Conservation (phyloP, 2,113 vertebrate genomes). For the Illadopsis cleaveri region DNA sequence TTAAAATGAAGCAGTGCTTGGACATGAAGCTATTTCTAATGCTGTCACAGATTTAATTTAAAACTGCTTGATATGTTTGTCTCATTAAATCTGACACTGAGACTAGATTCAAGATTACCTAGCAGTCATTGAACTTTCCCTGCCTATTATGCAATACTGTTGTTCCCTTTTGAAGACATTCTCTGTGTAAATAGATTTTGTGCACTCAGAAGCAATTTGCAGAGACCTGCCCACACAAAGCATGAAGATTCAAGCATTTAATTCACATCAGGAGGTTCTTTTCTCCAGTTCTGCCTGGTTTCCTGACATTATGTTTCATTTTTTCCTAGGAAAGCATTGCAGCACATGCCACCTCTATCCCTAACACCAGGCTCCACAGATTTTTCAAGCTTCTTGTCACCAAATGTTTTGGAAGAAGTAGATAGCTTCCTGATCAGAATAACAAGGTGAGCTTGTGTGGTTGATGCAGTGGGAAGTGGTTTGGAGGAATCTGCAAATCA, state of each 20-base stretch:
- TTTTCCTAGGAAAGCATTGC: constrained; percentile 87
- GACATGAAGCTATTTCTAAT: neutral
- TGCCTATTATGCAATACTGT: neutral
- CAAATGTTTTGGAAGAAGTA: constrained; percentile 94
- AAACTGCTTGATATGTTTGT: neutral
- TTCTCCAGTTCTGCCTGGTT: neutral
- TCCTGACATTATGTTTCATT: neutral
- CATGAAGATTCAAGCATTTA: neutral
- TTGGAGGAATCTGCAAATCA: constrained; percentile 45
- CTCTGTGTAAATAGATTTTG: neutral
- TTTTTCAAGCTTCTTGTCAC: constrained; percentile 92
- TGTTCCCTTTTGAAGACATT: neutral
- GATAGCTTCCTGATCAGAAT: constrained; percentile 96
- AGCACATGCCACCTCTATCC: constrained; percentile 94
- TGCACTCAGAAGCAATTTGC: neutral
- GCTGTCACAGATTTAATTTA: neutral
- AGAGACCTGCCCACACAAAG: neutral
- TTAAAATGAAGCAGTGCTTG: neutral
- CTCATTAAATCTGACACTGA: neutral
- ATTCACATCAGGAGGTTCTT: neutral
- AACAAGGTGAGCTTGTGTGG: constrained; percentile 75
- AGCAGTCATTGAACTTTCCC: neutral
- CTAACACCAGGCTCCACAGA: constrained; percentile 88
- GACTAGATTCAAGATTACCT: neutral
- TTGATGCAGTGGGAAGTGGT: neutral